These are phyloP conservation scores for Pelecanoides urinatrix DNA, from an alignment of 2,113 vertebrate species.

Conservation along the genomic window DNA sequence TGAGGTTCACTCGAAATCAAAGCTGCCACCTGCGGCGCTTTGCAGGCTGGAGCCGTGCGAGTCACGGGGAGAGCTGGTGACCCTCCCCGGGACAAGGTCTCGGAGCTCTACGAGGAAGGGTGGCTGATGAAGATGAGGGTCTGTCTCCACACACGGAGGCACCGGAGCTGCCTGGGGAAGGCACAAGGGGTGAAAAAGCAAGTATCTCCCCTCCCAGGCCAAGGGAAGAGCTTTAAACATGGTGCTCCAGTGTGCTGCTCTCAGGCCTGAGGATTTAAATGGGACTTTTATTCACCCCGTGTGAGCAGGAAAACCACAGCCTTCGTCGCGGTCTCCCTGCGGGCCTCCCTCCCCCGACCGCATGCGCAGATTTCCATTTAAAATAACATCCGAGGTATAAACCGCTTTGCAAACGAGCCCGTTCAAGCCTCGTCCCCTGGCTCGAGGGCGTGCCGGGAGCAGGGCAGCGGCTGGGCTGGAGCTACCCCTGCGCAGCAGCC, in stretches of 20 bases:
- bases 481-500: background rate
- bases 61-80: background rate
- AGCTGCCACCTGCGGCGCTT: background rate
- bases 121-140: background rate
- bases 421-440: fast-evolving
- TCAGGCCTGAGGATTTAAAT: too few relatives aligned
- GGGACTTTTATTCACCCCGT: background rate
- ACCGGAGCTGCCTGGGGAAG: background rate
- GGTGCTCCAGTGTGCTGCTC: fast-evolving
- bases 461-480: background rate
- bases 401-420: background rate
- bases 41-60: background rate
- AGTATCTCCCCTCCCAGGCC: background rate
- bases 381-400: background rate
- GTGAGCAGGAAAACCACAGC: background rate
- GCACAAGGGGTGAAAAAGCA: background rate
- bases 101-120: background rate
- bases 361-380: fast-evolving
- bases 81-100: background rate
- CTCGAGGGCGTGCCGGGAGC: fast-evolving
- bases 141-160: fast-evolving
- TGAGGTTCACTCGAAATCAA: background rate
- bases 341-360: background rate
- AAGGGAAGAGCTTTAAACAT: background rate
- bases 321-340: fast-evolving